Percentiles rank a stretch among this genome's conserved stretches.
Conservation (phyloP, 1,140 invertebrate species). For the Mercenaria mercenaria region DNA sequence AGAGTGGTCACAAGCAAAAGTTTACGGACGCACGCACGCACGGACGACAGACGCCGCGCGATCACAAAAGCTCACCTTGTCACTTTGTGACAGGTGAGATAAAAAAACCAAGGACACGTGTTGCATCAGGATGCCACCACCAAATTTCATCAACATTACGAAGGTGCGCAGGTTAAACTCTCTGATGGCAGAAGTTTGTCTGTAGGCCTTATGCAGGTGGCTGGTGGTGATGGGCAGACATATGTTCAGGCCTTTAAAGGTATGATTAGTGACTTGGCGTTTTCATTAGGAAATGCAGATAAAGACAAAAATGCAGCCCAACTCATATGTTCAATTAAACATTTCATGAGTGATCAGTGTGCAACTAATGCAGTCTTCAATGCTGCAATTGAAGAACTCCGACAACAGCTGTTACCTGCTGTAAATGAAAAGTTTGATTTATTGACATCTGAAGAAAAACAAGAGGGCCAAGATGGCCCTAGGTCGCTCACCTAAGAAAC, state of each 20-base stretch:
- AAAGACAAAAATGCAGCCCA: neutral
- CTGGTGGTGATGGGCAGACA: conserved; percentile 3
- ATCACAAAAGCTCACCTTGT: too few relatives aligned
- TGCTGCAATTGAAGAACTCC: neutral
- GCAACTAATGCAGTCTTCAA: conserved; percentile 31
- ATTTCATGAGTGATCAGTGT: conserved; percentile 38
- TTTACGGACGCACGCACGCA: too few relatives aligned
- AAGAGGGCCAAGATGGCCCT: too few relatives aligned
- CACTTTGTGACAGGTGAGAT: too few relatives aligned
- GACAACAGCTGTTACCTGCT: neutral
- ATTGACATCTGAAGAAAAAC: neutral
- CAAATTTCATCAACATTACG: conserved; percentile 25
- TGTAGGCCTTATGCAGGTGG: neutral
- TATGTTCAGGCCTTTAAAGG: conserved; percentile 11
- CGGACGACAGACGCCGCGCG: too few relatives aligned
- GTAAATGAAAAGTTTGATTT: neutral
- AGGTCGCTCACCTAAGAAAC: too few relatives aligned
- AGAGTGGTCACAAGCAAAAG: too few relatives aligned
- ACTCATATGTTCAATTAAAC: conserved; percentile 35
- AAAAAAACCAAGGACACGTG: neutral
- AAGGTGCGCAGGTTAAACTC: conserved; percentile 5
- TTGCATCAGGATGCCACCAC: conserved; percentile 47
- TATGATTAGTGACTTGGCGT: neutral
- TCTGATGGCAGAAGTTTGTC: neutral
- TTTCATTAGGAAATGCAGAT: neutral